Percentiles rank a stretch among this genome's conserved stretches.
Evolutionary conservation across 2,888 invertebrate genomes (phyloP).

Genomic region (Hydraecia micacea): DNA sequence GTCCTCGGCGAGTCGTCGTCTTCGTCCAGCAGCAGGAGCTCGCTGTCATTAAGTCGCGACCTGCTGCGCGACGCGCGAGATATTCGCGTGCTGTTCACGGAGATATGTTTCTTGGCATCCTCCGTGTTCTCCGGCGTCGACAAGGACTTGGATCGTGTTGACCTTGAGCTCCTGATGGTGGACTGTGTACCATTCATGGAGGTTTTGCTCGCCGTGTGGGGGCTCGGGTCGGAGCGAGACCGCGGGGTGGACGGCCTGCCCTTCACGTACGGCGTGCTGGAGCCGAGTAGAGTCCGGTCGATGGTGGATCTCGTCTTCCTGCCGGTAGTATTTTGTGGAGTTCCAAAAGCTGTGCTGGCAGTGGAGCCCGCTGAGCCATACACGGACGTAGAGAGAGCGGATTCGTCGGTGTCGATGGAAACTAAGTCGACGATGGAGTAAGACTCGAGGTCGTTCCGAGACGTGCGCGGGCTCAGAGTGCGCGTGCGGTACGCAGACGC

Average conservation of each 20-base stretch:
- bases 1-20: slow-evolving; percentile 73
- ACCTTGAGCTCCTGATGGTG: slow-evolving; percentile 51
- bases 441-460: slow-evolving; percentile 71
- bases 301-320: slow-evolving; percentile 74
- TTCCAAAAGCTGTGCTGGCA: slow-evolving; percentile 69
- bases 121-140: slow-evolving; percentile 75
- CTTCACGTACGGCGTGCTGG: slow-evolving; percentile 79
- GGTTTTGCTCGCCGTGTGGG: slow-evolving; percentile 45
- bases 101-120: slow-evolving; percentile 70
- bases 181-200: slow-evolving; percentile 42
- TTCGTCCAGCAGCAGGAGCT: slow-evolving; percentile 70
- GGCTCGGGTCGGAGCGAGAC: slow-evolving; percentile 62
- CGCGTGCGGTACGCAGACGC: slow-evolving; percentile 68
- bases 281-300: slow-evolving; percentile 68
- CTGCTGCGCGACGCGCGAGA: slow-evolving; percentile 75
- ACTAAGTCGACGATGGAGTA: slow-evolving; percentile 85
- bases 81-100: slow-evolving; percentile 73
- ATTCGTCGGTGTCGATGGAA: slow-evolving; percentile 77
- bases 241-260: slow-evolving; percentile 45
- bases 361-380: slow-evolving; percentile 77
- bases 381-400: slow-evolving; percentile 71
- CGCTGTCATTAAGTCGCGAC: slow-evolving; percentile 79
- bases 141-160: slow-evolving; percentile 71
- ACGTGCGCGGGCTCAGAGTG: slow-evolving; percentile 65
- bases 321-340: slow-evolving; percentile 66